These are phyloP conservation scores for Torymus texanus DNA, from an alignment of 2,888 invertebrate species.

Conservation along the genomic window DNA sequence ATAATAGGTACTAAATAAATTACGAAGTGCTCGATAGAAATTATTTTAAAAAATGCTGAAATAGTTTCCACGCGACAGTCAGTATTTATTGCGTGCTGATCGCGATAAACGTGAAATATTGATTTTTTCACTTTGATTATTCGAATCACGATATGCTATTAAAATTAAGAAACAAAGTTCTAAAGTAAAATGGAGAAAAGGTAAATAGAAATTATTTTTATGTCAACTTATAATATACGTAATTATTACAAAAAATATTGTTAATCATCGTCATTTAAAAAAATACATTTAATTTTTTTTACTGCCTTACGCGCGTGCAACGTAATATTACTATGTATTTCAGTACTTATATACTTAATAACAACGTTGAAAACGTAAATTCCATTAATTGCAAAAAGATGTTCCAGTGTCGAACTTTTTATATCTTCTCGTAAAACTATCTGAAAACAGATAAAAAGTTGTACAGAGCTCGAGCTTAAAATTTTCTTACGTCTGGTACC, in stretches of 20 bases:
- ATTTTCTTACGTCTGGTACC: conserved; percentile 18
- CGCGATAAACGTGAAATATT: conserved; percentile 26
- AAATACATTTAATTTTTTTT: too few relatives aligned
- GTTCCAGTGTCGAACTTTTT: conserved; percentile 19
- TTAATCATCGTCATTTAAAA: too few relatives aligned
- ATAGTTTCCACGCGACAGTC: not conserved
- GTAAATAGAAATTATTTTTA: conserved; percentile 1
- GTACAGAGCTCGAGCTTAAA: conserved; percentile 17
- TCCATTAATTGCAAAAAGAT: conserved; percentile 30
- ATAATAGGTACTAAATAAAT: conserved; percentile 1
- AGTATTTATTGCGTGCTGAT: conserved; percentile 23
- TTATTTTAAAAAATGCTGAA: not conserved
- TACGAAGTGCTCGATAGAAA: not conserved
- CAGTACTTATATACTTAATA: too few relatives aligned
- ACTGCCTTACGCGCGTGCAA: too few relatives aligned
- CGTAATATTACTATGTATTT: too few relatives aligned
- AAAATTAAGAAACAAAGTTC: conserved; percentile 11
- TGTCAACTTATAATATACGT: too few relatives aligned
- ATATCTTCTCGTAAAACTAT: not conserved
- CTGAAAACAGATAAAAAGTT: conserved; percentile 41
- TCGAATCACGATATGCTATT: not conserved
- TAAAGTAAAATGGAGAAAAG: not conserved
- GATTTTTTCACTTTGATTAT: conserved; percentile 18
- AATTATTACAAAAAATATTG: not conserved
- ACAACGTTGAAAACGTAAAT: not conserved